Conservation (phyloP, 2,113 vertebrate genomes). For the Vireo altiloquus region DNA sequence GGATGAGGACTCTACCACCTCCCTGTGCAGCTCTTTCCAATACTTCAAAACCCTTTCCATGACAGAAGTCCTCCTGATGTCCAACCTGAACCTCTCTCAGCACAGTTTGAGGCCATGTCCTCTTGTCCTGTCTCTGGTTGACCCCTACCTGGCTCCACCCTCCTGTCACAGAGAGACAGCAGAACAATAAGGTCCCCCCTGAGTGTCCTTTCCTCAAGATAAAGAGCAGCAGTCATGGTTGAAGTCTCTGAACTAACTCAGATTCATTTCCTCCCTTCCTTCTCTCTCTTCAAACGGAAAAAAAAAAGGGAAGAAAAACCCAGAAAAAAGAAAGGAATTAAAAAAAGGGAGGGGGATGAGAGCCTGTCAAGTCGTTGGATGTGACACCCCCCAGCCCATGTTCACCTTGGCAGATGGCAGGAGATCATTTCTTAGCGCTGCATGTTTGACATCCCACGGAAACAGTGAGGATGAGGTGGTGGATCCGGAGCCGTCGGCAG, state of each 20-base stretch:
- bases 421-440: conserved; percentile 42
- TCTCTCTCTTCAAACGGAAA: not conserved
- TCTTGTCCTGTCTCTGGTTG: accelerated
- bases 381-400: not conserved
- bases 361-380: not conserved
- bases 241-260: not conserved
- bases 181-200: not conserved
- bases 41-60: not conserved
- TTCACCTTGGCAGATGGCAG: conserved; percentile 63
- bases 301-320: not conserved
- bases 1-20: not conserved
- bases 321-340: no score
- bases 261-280: not conserved
- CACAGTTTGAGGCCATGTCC: not conserved
- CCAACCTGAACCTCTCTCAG: not conserved
- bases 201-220: not conserved
- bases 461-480: not conserved
- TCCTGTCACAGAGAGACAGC: not conserved
- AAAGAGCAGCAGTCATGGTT: not conserved
- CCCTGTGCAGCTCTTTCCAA: not conserved
- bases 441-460: conserved; percentile 60
- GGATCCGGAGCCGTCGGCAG: conserved; percentile 43
- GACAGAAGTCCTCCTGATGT: not conserved
- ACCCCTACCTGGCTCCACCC: no score
- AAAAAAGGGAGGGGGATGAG: not conserved